Evolutionary conservation across 2,888 invertebrate species (phyloP).

Genomic region (Macroteleia sp.): DNA sequence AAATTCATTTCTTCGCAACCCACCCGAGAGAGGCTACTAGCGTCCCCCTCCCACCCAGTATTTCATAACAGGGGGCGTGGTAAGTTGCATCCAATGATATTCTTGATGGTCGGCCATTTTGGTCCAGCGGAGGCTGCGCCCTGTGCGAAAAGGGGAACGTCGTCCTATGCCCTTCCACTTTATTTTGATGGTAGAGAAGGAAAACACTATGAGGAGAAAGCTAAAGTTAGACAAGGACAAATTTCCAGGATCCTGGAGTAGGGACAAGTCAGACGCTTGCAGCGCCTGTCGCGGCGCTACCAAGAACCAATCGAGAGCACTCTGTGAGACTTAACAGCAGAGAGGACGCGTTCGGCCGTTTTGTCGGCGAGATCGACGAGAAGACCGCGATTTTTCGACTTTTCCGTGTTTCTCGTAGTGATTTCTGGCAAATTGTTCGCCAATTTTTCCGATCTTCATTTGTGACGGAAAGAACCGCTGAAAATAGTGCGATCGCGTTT

Average conservation of each 20-base stretch:
- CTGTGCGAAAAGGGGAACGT: slow-evolving; percentile 1
- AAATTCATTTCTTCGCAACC: slow-evolving; percentile 47
- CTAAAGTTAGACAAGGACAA: no score
- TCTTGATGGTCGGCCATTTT: slow-evolving; percentile 52
- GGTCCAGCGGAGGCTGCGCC: slow-evolving; percentile 66
- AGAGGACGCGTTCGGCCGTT: slow-evolving; percentile 61
- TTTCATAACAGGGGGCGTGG: slow-evolving; percentile 8
- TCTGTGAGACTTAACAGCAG: slow-evolving; percentile 47
- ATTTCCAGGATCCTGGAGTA: no score
- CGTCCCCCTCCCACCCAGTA: background rate
- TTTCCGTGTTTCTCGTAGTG: background rate
- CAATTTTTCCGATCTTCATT: no score
- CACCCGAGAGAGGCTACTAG: background rate
- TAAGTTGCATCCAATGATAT: slow-evolving; percentile 26
- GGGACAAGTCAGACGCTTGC: slow-evolving; percentile 17
- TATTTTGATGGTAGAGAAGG: no score
- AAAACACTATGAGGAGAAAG: no score
- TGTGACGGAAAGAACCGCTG: no score
- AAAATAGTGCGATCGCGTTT: no score
- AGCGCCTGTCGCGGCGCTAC: slow-evolving; percentile 59
- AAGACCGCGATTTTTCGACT: slow-evolving; percentile 10
- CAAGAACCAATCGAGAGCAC: slow-evolving; percentile 57
- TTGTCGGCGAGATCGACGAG: slow-evolving; percentile 38
- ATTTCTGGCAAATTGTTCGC: no score
- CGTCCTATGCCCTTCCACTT: background rate